phyloP scores from a whole-genome alignment of 2,113 vertebrate genomes.

The Neodontobutis hainanensis region DNA sequence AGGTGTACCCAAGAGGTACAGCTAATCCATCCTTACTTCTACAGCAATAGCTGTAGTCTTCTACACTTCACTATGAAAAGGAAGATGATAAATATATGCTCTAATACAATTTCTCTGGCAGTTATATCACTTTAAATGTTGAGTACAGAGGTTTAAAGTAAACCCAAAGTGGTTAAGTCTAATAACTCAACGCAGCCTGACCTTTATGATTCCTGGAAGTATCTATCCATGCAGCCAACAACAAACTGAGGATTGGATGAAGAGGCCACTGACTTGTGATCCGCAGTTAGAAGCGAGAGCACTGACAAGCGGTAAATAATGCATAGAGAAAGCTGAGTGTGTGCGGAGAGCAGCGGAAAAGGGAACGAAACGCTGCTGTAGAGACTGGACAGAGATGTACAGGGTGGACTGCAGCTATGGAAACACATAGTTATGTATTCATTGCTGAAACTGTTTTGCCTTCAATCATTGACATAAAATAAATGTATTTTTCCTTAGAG shows the following conservation, averaged over 20 bases:
- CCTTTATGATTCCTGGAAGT: slow-evolving; percentile 12
- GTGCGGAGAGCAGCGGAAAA: slow-evolving; percentile 16
- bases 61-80: too few species aligned
- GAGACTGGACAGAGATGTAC: slow-evolving; percentile 6
- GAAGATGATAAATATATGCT: too few species aligned
- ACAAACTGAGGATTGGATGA: slow-evolving; percentile 18
- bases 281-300: slow-evolving; percentile 16
- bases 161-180: not conserved
- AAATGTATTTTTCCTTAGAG: not conserved
- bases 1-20: too few species aligned
- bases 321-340: slow-evolving; percentile 26
- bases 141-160: not conserved
- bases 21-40: too few species aligned
- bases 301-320: slow-evolving; percentile 53
- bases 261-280: slow-evolving; percentile 25
- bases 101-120: not conserved
- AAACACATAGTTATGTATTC: not conserved
- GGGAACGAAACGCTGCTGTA: not conserved
- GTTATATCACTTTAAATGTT: not conserved
- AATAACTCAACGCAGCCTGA: slow-evolving; percentile 1
- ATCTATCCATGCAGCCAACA: slow-evolving; percentile 26
- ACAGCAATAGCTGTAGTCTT: too few species aligned
- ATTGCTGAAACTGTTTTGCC: not conserved
- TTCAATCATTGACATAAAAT: not conserved
- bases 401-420: not conserved